phyloP scores from a whole-genome alignment of 2,797 vertebrate genomes.

The Balearica regulorum region DNA sequence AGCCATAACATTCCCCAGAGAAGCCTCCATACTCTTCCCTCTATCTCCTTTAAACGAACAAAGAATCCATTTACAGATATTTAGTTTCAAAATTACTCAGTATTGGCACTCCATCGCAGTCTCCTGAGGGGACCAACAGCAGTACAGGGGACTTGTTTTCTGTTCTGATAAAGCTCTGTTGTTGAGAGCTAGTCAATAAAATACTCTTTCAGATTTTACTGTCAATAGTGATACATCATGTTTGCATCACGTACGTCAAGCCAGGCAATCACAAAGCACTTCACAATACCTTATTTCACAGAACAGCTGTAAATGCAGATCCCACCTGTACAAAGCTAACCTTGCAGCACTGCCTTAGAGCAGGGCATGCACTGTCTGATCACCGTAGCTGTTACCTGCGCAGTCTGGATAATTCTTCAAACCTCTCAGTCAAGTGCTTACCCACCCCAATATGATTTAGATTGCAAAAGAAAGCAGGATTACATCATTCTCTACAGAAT shows the following conservation, averaged over 20 bases:
- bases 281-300: neutral
- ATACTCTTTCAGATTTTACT: neutral
- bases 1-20: neutral
- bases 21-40: neutral
- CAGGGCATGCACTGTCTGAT: fast-evolving
- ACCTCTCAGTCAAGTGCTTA: neutral
- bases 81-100: conserved; percentile 5
- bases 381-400: neutral
- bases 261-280: neutral
- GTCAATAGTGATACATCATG: neutral
- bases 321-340: neutral
- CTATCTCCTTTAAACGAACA: conserved; percentile 20
- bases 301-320: neutral
- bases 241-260: neutral
- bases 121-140: neutral
- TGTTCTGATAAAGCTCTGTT: neutral
- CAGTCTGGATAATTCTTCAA: neutral
- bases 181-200: neutral
- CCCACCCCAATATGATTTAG: neutral
- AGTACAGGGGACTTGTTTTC: neutral
- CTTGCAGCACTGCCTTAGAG: neutral
- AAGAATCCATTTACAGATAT: conserved; percentile 35
- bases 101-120: neutral
- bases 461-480: neutral
- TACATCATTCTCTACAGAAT: neutral